A percentile compares a stretch with the other conserved stretches of the same genome.
Conservation (phyloP, 2,888 invertebrate genomes). For the Choristoneura rosaceana region DNA sequence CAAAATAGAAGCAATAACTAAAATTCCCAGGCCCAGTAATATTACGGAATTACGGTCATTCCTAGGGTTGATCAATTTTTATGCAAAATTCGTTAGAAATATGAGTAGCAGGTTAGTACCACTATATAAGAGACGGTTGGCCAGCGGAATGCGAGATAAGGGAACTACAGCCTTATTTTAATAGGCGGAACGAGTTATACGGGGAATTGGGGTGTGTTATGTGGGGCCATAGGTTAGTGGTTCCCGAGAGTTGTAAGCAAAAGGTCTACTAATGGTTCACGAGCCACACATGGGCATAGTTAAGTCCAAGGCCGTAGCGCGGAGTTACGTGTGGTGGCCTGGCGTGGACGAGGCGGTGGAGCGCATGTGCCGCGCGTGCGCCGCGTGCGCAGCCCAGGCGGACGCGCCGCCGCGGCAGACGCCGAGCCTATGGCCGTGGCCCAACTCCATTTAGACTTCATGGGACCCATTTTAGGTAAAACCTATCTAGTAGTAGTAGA, state of each 20-base stretch:
- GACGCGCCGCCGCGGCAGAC: constrained; percentile 39
- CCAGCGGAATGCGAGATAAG: constrained; percentile 19
- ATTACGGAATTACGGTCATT: constrained; percentile 11
- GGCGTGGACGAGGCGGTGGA: constrained; percentile 43
- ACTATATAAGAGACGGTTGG: constrained; percentile 29
- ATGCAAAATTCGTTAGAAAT: constrained; percentile 23
- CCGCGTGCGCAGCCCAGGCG: constrained; percentile 33
- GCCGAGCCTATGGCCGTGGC: constrained; percentile 29
- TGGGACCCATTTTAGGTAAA: constrained; percentile 29
- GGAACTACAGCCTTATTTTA: constrained; percentile 28
- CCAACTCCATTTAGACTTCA: constrained; percentile 35
- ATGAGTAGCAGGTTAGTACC: constrained; percentile 12
- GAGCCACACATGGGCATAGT: constrained; percentile 44
- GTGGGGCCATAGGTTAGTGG: constrained; percentile 36
- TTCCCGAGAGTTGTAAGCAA: neutral
- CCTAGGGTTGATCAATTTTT: constrained; percentile 20
- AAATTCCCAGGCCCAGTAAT: constrained; percentile 11
- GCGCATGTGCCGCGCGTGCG: constrained; percentile 34
- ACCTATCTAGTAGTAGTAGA: constrained; percentile 34
- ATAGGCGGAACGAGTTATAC: constrained; percentile 50
- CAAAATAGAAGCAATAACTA: constrained; percentile 22
- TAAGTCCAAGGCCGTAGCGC: constrained; percentile 40
- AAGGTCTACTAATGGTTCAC: constrained; percentile 29
- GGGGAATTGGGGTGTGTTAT: constrained; percentile 45
- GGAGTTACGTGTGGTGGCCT: constrained; percentile 41